A percentile compares a stretch with the other conserved stretches of the same genome.
phyloP scores from a whole-genome alignment of 2,113 vertebrate genomes.

The Ginglymostoma cirratum region DNA sequence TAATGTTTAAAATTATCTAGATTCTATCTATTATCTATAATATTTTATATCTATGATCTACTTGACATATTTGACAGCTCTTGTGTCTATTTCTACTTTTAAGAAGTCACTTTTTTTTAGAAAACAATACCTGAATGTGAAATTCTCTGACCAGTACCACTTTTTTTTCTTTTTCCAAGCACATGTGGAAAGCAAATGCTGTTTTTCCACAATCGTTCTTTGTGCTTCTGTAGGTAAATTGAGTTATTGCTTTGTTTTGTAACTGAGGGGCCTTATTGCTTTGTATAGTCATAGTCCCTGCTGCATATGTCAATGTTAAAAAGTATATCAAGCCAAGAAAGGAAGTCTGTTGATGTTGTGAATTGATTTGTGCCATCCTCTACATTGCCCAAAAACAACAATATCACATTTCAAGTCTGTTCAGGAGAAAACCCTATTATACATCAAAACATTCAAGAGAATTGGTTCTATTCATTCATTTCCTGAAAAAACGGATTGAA shows the following conservation, averaged over 20 bases:
- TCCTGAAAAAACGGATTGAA: not conserved
- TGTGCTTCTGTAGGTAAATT: too few species aligned
- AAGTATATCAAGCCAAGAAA: not conserved
- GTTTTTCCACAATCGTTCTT: not conserved
- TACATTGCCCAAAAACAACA: not conserved
- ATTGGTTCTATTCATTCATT: not conserved
- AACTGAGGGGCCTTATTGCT: not conserved
- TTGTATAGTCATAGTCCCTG: not conserved
- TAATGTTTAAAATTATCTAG: not conserved
- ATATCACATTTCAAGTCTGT: not conserved
- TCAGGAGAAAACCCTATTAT: not conserved
- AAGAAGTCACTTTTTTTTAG: not conserved
- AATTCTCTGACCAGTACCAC: not conserved
- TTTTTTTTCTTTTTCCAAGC: not conserved
- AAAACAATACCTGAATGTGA: not conserved
- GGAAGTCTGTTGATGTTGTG: not conserved
- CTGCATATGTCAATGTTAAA: not conserved
- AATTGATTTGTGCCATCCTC: slow-evolving; percentile 13
- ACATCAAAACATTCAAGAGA: not conserved
- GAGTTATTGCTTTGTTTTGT: not conserved
- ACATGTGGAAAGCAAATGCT: not conserved
- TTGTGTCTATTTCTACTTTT: not conserved
- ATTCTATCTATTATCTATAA: not conserved
- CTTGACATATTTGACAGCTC: not conserved
- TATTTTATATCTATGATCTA: not conserved